Evolutionary conservation across 2,797 vertebrate species (phyloP).

Genomic region (Gadopsis bispinosus): DNA sequence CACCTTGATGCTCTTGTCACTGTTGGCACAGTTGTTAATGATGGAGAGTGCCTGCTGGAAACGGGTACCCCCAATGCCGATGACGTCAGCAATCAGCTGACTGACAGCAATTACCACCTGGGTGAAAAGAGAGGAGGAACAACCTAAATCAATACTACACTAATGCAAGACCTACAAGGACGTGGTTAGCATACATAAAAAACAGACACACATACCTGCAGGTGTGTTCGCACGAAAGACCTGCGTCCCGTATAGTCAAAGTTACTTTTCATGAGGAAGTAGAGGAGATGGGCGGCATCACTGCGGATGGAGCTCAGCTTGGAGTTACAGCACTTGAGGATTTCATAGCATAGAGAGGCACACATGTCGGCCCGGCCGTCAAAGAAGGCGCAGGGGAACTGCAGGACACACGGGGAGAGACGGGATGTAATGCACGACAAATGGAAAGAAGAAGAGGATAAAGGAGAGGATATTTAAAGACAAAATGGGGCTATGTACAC

Average conservation of each 20-base stretch:
- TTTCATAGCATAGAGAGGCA: constrained; percentile 95
- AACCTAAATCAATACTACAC: background rate
- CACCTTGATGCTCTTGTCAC: constrained; percentile 95
- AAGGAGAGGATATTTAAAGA: background rate
- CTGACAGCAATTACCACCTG: constrained; percentile 99
- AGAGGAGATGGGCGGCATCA: constrained; percentile 95
- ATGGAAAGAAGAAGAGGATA: background rate
- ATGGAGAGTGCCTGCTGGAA: constrained; percentile 98
- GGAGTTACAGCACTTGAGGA: constrained; percentile 97
- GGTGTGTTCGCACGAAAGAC: constrained; percentile 96
- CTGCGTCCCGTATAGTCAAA: constrained; percentile 96
- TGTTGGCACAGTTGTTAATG: constrained; percentile 99
- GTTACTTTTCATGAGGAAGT: constrained; percentile 99
- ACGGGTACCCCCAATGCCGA: constrained; percentile 95
- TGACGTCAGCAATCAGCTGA: constrained; percentile 97
- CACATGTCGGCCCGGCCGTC: constrained; percentile 98
- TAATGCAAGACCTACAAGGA: background rate
- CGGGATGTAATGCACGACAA: too few species aligned
- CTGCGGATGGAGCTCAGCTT: constrained; percentile 95
- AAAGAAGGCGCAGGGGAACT: constrained; percentile 98
- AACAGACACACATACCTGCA: constrained; percentile 85
- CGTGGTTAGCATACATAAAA: too few species aligned
- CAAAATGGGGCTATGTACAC: background rate
- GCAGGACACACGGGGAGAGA: constrained; percentile 15
- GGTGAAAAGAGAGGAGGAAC: background rate